Evolutionary conservation across 1,140 invertebrate species (phyloP), one percentile per base, ranked within the genome.

Genomic region (Carcinoscorpius rotundicauda): DNA sequence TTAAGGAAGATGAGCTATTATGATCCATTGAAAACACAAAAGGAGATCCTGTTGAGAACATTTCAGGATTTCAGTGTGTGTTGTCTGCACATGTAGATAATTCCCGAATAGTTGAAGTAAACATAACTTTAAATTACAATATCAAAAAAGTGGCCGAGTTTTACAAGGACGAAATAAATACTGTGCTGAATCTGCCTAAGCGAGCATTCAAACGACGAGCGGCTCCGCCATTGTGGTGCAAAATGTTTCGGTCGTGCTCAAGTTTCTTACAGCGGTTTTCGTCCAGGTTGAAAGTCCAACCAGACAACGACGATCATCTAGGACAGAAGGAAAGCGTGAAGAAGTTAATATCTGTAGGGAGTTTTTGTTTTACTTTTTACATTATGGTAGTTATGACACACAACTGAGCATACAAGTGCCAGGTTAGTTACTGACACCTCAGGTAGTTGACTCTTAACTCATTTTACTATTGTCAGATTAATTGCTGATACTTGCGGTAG

Each of bases 201-300:
- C 29, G 29, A 29, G 0, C 29, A 29, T 29, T 29, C 29, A 29
- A 29, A 29, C 29, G 29, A 29, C 29, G 29, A 29, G 29, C 29
- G 29, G 29, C 29, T 2, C 29, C 29, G 29, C 29, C 29, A 29
- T 29, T 29, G 29, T 29, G 29, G 29, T 29, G 51, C 5, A 55
- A 62, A 51, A 51, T 67, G 50, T 49, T 67, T n/a, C 55, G 51
- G 9, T 67, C 66, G 49, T 67, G 66, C 60, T 67, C 66, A 6
- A 67, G 58, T 55, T 67, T 67, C 52, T 64, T 67, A 29, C 66
- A 64, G 11, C 60, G 58, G 4, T 67, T 67, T 52, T 67, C 66
- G 6, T 49, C 61, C 48, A 8, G 62, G 6, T 53, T 67, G 10
- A 67, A 67, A 64, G 49, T 67, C 52, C 57, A 58, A 48, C 50